These are phyloP conservation scores for Antennarius maculatus DNA, from an alignment of 2,797 vertebrate species.

Conservation along the genomic window DNA sequence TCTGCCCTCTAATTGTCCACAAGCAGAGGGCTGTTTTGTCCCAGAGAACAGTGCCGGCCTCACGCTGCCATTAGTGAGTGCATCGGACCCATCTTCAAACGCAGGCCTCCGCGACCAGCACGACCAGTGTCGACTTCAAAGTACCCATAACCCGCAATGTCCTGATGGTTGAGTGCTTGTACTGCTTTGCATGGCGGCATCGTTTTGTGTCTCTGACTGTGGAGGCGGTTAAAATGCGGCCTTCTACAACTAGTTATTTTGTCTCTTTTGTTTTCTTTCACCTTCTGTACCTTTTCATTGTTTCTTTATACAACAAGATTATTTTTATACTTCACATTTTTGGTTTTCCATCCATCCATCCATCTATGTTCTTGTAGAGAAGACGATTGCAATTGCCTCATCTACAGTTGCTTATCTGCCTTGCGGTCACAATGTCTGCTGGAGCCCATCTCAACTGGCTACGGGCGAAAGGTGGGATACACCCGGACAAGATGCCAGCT, in stretches of 20 bases:
- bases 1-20: conserved; percentile 84
- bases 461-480: too few species aligned
- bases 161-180: conserved; percentile 69
- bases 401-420: too few species aligned
- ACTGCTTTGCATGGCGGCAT: conserved; percentile 66
- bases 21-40: conserved; percentile 81
- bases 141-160: conserved; percentile 64
- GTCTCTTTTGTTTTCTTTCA: background rate
- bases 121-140: conserved; percentile 81
- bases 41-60: conserved; percentile 74
- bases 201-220: conserved; percentile 45
- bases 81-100: conserved; percentile 81
- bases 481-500: too few species aligned
- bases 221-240: conserved; percentile 43
- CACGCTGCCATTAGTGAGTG: conserved; percentile 82
- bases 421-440: too few species aligned
- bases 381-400: too few species aligned
- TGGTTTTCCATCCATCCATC: background rate
- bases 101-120: conserved; percentile 65
- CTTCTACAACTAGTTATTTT: conserved; percentile 17
- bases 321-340: background rate
- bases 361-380: too few species aligned
- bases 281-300: background rate
- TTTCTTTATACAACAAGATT: background rate
- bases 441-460: too few species aligned